Base-by-base conservation (phyloP, 2,797 vertebrate genomes). In the Eospalax fontanierii region DNA sequence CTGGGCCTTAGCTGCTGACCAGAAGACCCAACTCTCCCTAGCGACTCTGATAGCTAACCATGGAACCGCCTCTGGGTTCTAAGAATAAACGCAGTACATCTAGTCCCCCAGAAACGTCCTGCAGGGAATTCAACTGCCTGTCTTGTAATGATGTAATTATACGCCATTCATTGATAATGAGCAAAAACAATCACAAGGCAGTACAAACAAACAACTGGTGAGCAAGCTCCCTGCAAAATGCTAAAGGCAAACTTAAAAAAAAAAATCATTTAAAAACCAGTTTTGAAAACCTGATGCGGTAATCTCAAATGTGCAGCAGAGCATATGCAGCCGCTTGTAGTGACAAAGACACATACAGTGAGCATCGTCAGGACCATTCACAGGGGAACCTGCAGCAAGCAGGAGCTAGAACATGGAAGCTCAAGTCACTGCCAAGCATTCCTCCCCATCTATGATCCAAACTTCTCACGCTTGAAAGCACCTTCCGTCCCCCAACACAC, bases 191-290 rank as follows among this genome's bases (percentile, higher is more conserved):
- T 89, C 84, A 28, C 40, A 6, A 50, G 75, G 16, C 19, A 78
- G 35, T 76, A 78, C 54, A 93, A 93, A 93, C 90, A 94, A 97
- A 95, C 92, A 97, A 95, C 92, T 94, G 95, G 88, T 78, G 76
- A 93, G 26, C 73, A 91, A 35, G 68, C 22, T 66, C 80, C 81
- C 74, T 80, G 76, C 81, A 95, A 91, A 87, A 94, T 33, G 74
- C 90, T 92, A 40, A 86, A 91, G 59, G 81, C 83, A 73, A 89
- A 95, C 79, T 59, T 74, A 74, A 82, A 81, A 50, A 81, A 50
- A 65, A 40, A 66, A 85, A 65, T 80, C n/a, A 61, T 79, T n/a
- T 35, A 80, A 28, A 59, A 50, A 76, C 80, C 6, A 0, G n/a
- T 94, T 91, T 95, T 68, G 2, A 87, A 70, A 63, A 87, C 81